Percentiles rank a stretch among this genome's conserved stretches.
These are phyloP conservation scores for Meta bourneti DNA, from an alignment of 2,888 invertebrate species.

Conservation along the genomic window DNA sequence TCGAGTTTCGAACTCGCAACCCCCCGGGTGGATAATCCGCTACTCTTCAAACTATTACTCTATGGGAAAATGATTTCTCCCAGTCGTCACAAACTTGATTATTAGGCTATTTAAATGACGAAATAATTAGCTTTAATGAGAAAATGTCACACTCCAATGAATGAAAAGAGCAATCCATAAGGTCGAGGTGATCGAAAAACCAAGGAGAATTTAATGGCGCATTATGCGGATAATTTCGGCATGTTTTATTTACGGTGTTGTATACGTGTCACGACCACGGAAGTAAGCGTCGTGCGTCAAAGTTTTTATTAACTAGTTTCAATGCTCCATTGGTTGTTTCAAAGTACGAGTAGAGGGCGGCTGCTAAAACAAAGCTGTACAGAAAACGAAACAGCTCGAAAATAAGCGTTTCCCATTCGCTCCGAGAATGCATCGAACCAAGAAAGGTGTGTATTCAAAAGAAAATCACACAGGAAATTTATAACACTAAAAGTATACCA, in stretches of 20 bases:
- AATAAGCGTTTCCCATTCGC: too few relatives aligned
- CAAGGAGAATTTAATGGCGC: background rate
- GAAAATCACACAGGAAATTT: too few relatives aligned
- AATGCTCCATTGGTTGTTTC: background rate
- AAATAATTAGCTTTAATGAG: too few relatives aligned
- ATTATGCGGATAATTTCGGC: background rate
- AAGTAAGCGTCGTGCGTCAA: constrained; percentile 25
- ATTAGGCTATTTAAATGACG: too few relatives aligned
- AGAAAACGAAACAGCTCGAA: background rate
- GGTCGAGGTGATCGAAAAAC: background rate
- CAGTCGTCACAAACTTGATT: too few relatives aligned
- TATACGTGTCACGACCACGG: constrained; percentile 41
- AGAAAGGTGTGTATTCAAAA: too few relatives aligned
- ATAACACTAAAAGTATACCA: too few relatives aligned
- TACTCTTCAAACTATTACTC: too few relatives aligned
- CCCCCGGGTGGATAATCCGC: too few relatives aligned
- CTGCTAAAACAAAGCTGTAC: background rate
- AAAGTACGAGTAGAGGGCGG: background rate
- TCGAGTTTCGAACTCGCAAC: too few relatives aligned
- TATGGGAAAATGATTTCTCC: too few relatives aligned
- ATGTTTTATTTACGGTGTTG: background rate
- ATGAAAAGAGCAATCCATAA: background rate
- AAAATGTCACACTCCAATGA: background rate
- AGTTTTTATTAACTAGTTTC: background rate
- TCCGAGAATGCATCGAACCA: too few relatives aligned